Percentiles rank a stretch among this genome's conserved stretches.
These are phyloP conservation scores for Phylloscopus whistleri DNA, from an alignment of 2,113 vertebrate species.

Conservation along the genomic window DNA sequence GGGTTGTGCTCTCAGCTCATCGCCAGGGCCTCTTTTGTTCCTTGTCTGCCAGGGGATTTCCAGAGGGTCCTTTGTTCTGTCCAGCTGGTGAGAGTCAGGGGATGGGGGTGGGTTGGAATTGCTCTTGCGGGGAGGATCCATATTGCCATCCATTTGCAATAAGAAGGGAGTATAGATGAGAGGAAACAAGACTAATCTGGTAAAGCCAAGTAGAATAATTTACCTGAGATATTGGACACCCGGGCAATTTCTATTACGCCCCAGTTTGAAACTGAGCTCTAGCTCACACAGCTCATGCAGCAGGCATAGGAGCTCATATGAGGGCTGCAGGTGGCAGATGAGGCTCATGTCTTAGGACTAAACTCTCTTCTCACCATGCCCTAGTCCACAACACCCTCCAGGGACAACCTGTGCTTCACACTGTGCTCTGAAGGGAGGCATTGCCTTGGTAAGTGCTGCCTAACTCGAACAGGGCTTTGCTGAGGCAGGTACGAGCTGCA, in stretches of 20 bases:
- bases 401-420: not conserved
- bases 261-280: not conserved
- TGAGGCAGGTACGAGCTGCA: not conserved
- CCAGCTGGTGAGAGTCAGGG: not conserved
- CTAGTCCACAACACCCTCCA: not conserved
- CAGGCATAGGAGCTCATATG: not conserved
- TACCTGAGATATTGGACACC: not conserved
- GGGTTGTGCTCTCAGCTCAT: not conserved
- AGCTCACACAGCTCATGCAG: not conserved
- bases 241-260: not conserved
- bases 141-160: not conserved
- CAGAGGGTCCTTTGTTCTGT: not conserved
- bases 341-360: not conserved
- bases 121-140: fast-evolving
- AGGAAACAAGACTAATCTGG: not conserved
- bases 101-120: not conserved
- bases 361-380: not conserved
- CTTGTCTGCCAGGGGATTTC: not conserved
- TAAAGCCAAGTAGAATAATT: not conserved
- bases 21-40: fast-evolving
- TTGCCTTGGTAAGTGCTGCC: not conserved
- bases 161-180: not conserved
- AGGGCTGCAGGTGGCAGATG: not conserved
- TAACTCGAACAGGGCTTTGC: not conserved
- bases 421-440: not conserved